phyloP scores from a whole-genome alignment of 2,113 vertebrate genomes.

The Herpailurus yagouaroundi region DNA sequence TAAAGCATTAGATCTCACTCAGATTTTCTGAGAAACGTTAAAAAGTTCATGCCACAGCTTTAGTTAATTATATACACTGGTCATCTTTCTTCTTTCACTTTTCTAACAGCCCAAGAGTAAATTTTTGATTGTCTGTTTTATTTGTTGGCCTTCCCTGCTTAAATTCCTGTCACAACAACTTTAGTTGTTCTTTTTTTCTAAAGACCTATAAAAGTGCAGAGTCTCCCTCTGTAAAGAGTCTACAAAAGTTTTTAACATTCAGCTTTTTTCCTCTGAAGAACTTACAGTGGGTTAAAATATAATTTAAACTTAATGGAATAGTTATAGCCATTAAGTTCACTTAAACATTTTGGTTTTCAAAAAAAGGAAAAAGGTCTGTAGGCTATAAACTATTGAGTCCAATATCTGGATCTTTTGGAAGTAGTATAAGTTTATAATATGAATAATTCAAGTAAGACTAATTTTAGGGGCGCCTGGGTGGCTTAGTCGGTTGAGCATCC shows the following conservation, averaged over 20 bases:
- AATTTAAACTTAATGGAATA: slow-evolving; percentile 28
- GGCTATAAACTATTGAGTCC: not conserved
- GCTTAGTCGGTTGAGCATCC: too few species aligned
- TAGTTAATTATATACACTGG: not conserved
- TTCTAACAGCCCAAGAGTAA: not conserved
- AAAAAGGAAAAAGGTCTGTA: not conserved
- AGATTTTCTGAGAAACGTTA: slow-evolving; percentile 36
- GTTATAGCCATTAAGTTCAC: not conserved
- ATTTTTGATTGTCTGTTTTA: not conserved
- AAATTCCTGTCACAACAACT: not conserved
- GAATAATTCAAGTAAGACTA: slow-evolving; percentile 22
- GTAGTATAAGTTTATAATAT: not conserved
- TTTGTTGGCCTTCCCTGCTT: not conserved
- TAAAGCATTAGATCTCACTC: slow-evolving; percentile 27
- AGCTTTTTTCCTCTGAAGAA: slow-evolving; percentile 31
- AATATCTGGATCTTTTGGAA: not conserved
- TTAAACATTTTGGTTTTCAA: slow-evolving; percentile 26
- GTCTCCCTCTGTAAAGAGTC: not conserved
- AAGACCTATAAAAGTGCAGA: not conserved
- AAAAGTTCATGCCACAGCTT: not conserved
- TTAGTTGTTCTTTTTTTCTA: not conserved
- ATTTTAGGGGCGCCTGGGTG: not conserved
- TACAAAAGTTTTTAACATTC: slow-evolving; percentile 3
- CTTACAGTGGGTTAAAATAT: slow-evolving; percentile 28
- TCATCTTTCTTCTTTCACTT: not conserved